These are phyloP conservation scores for Arvicanthis niloticus DNA, from an alignment of 2,113 vertebrate genomes.

Conservation along the genomic window DNA sequence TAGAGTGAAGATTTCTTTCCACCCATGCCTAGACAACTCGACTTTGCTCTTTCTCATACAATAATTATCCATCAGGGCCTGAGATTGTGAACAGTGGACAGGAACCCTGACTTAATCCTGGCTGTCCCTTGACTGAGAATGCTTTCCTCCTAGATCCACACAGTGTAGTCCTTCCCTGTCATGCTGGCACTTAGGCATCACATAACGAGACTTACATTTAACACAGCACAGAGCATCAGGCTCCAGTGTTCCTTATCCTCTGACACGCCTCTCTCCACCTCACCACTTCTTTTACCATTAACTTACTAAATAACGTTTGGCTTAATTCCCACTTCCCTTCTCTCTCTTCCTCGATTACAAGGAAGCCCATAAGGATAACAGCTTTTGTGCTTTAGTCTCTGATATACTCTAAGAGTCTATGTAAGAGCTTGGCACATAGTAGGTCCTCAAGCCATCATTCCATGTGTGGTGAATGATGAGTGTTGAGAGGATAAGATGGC, in stretches of 20 bases:
- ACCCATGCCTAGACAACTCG: not conserved
- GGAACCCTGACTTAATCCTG: rapidly evolving
- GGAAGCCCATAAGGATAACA: not conserved
- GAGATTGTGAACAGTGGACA: rapidly evolving
- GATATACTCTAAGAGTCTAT: not conserved
- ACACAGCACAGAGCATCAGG: not conserved
- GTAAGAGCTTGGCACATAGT: not conserved
- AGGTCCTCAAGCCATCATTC: not conserved
- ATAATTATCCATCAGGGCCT: rapidly evolving
- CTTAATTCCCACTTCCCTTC: rapidly evolving
- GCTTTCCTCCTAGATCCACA: not conserved
- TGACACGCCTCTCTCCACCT: not conserved
- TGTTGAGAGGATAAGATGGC: rapidly evolving
- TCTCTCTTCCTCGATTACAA: not conserved
- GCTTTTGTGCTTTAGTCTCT: not conserved
- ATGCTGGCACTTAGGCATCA: too few species aligned
- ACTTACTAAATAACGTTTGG: not conserved
- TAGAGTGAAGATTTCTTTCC: not conserved
- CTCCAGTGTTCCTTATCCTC: not conserved
- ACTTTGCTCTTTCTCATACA: not conserved
- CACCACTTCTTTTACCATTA: not conserved
- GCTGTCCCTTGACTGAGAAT: not conserved
- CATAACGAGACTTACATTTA: rapidly evolving
- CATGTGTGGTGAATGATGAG: not conserved
- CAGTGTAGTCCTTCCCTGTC: not conserved